These are phyloP conservation scores for Pipistrellus pygmaeus DNA, from an alignment of 2,797 vertebrate species.

Conservation along the genomic window DNA sequence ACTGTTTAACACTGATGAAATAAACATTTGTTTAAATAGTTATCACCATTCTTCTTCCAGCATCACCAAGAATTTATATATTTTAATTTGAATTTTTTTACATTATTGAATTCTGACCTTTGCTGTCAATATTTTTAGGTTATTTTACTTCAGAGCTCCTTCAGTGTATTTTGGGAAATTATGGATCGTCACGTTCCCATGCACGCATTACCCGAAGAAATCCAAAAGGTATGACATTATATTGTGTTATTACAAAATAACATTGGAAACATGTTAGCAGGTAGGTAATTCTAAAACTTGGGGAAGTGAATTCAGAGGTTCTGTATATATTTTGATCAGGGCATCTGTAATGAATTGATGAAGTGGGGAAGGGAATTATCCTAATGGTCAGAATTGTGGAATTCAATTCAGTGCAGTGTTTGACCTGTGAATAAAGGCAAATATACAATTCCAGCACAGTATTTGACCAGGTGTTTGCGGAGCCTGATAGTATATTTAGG, in stretches of 20 bases:
- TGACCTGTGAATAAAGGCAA: neutral
- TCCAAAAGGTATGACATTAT: constrained; percentile 90
- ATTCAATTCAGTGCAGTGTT: constrained; percentile 1
- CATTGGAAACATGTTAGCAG: neutral
- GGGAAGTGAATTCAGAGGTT: constrained; percentile 30
- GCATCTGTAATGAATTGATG: neutral
- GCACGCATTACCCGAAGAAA: constrained; percentile 92
- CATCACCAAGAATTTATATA: neutral
- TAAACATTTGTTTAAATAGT: neutral
- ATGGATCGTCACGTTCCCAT: constrained; percentile 89
- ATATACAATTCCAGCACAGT: neutral
- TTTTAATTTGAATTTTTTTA: constrained; percentile 38
- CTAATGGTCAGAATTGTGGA: neutral
- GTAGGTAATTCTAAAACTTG: constrained; percentile 30
- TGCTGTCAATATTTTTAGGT: constrained; percentile 68
- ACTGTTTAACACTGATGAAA: constrained; percentile 22
- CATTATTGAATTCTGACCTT: constrained; percentile 40
- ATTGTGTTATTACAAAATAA: neutral
- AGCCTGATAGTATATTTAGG: neutral
- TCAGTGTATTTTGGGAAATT: constrained; percentile 68
- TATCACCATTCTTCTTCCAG: neutral
- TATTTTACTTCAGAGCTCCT: neutral
- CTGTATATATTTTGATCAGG: constrained; percentile 21
- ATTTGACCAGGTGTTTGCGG: constrained; percentile 15
- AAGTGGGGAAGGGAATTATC: neutral